Evolutionary conservation across 1,140 invertebrate genomes (phyloP), one percentile per base, ranked within the genome.

Genomic region (Brachionus plicatilis): DNA sequence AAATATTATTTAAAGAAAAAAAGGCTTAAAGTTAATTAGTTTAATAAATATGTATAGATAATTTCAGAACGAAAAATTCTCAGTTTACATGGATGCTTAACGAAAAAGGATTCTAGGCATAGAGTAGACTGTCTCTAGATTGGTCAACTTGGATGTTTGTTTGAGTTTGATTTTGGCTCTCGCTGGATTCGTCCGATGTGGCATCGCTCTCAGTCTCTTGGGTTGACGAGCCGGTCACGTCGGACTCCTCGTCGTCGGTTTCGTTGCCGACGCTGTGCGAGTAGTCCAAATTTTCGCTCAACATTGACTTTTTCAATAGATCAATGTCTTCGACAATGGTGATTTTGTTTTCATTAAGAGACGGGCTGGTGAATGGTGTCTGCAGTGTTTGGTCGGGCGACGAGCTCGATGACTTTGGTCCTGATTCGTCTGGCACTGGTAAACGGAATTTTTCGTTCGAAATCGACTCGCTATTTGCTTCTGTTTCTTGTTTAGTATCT

Each of bases 401-500:
- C 14, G 72, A 29, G 14, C 20, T 14, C 8, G 12, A 20, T 5
- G 72, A 50, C n/a, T 76, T 14, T 47, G 70, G 2, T n/a, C 33
- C 66, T 75, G 70, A 24, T 76, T 76, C 53, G 53, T 60, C 53
- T 60, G 53, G 53, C 53, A 60, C 53, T 60, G 53, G 72, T 76
- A 76, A 76, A 29, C n/a, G 43, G 17, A 76, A 76, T 27, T 76
- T 76, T 27, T 76, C 72, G 43, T 50, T 76, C 72, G 72, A 76
- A 76, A 76, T 76, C 4, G 8, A 24, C 27, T 76, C 41, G 8
- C 41, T 24, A 43, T 75, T 75, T n/a, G 33, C 20, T 75, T 43
- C n/a, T 75, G n/a, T 45, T 45, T 24, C 43, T 47, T 12, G 20
- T 47, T 76, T 50, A 50, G 43, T 47, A 20, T 76, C 37, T 37